Conservation (phyloP, 1,140 invertebrate genomes). For the Lordiphosa clarofinis region DNA sequence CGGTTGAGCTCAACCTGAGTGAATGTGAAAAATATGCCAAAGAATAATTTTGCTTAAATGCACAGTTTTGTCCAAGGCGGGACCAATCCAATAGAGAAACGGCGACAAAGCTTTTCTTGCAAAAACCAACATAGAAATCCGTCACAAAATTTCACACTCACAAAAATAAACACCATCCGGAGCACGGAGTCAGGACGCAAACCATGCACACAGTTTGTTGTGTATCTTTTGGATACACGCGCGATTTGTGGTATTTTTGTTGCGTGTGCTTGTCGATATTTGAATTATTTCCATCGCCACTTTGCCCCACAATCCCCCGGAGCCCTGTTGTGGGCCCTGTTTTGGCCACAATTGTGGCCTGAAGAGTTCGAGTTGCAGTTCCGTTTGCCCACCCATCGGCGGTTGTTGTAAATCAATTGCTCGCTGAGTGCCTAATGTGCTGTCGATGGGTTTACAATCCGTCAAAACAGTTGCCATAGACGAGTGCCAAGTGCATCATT, state of each 20-base stretch:
- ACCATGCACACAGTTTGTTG: conserved; percentile 21
- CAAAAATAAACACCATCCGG: conserved; percentile 43
- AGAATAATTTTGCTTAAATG: conserved; percentile 21
- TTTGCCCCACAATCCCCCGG: conserved; percentile 16
- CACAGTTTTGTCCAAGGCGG: not conserved
- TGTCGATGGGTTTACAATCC: conserved; percentile 75
- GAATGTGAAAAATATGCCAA: conserved; percentile 32
- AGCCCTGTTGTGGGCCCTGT: conserved; percentile 41
- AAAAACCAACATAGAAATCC: too few relatives aligned
- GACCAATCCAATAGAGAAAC: too few relatives aligned
- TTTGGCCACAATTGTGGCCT: conserved; percentile 67
- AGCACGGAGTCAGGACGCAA: conserved; percentile 3
- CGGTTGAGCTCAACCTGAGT: conserved; percentile 48
- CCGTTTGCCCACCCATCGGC: conserved; percentile 13
- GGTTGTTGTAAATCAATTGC: conserved; percentile 62
- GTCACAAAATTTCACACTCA: conserved; percentile 30
- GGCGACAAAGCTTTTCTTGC: too few relatives aligned
- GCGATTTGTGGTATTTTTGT: conserved; percentile 50
- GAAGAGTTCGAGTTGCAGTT: conserved; percentile 2
- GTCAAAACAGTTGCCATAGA: conserved; percentile 64
- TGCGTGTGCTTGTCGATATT: conserved; percentile 60
- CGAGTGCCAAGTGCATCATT: conserved; percentile 41
- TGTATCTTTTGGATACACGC: conserved; percentile 50
- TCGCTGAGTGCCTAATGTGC: conserved; percentile 64
- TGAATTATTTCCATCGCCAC: conserved; percentile 69